These are phyloP conservation scores for Zosterops japonicus DNA, from an alignment of 2,113 vertebrate genomes.

Conservation along the genomic window DNA sequence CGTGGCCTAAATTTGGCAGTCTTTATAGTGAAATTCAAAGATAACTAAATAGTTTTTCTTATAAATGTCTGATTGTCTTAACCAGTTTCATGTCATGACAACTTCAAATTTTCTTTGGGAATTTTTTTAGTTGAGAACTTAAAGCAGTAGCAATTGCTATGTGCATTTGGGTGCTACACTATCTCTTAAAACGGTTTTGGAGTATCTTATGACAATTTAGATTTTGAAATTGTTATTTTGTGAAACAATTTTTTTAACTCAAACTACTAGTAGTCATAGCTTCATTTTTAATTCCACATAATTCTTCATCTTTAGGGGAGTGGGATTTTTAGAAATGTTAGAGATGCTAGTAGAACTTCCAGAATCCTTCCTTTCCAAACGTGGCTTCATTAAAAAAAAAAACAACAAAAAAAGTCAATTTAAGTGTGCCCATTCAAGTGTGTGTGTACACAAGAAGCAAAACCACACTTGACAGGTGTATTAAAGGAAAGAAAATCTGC, in stretches of 20 bases:
- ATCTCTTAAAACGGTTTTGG: neutral
- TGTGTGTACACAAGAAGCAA: neutral
- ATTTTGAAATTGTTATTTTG: neutral
- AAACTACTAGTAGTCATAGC: neutral
- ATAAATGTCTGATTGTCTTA: neutral
- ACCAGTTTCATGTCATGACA: neutral
- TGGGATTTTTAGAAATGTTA: neutral
- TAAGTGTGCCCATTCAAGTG: neutral
- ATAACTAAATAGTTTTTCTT: neutral
- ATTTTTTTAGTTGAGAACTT: neutral
- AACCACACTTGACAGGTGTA: neutral
- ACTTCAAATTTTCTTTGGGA: neutral
- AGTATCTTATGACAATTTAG: neutral
- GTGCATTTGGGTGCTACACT: neutral
- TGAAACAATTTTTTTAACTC: neutral
- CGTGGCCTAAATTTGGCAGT: neutral
- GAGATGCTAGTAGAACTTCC: neutral
- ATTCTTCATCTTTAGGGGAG: neutral
- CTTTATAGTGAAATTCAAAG: neutral
- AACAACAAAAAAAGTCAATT: neutral
- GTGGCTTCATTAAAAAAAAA: neutral
- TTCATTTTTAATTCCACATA: neutral
- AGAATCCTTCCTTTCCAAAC: neutral
- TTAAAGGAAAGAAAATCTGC: neutral
- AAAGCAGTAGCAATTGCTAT: neutral